Evolutionary conservation across 2,888 invertebrate genomes (phyloP), one percentile per base, ranked within the genome.

Genomic region (Melangyna quadrimaculata): DNA sequence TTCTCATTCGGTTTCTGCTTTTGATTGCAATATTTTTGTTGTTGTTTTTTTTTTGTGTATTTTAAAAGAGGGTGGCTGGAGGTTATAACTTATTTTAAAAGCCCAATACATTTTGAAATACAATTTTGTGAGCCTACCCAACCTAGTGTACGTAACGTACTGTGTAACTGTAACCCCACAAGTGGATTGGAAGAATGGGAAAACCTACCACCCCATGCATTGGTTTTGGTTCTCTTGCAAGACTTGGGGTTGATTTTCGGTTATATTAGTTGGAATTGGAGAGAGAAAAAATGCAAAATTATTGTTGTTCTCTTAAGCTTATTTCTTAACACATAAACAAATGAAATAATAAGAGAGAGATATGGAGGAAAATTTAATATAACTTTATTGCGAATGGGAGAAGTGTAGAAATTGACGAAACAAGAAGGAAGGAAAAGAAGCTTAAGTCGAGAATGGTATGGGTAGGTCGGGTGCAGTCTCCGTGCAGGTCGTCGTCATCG

Each of bases 361-460:
- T 7, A 27, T 35, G 37, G 19, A n/a, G 27, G 22, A 5, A 57
- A 37, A 65, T 45, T 29, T 17, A n/a, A 35, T 61, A 37, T 1
- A 19, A 45, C 8, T 19, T 17, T 19, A 17, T 6, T 17, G 35
- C 19, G 65, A 65, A 81, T 67, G 73, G n/a, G 32, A 45, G 29
- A 71, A 32, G 24, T 32, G 43, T 19, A 70, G 19, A 32, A 51
- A 63, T 10, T 32, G n/a, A 67, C 24, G 51, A 78, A 87, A 87
- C 80, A 89, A 88, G 35, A 35, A 2, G 2, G 19, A 87, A 80
- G 84, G 87, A 87, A 59, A 59, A 37, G 35, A 35, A 88, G 90
- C 89, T 89, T 89, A 89, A 90, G 89, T 88, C 88, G 89, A 87
- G 90, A 89, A 89, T 90, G 90, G 91, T 91, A 89, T 91, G 91